Conservation (phyloP, 2,113 vertebrate genomes). For the Coptodon rendalli region DNA sequence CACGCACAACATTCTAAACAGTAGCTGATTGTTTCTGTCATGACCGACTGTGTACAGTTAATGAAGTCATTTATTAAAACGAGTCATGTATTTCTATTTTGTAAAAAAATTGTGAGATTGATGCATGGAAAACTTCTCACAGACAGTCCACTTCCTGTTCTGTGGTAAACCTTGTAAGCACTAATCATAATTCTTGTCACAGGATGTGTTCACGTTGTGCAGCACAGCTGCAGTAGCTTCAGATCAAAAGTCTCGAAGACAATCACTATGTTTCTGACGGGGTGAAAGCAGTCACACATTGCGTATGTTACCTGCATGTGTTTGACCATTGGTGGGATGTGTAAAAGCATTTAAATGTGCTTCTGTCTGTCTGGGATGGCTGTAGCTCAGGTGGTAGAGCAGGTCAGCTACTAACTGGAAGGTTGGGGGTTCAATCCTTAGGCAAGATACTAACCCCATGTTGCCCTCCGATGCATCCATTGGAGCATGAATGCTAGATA, state of each 20-base stretch:
- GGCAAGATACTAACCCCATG: not conserved
- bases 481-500: not conserved
- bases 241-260: not conserved
- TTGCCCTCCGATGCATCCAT: not conserved
- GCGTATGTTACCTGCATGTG: not conserved
- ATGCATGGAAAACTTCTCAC: not conserved
- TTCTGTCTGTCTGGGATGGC: not conserved
- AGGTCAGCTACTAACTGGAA: not conserved
- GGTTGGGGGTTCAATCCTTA: not conserved
- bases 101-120: not conserved
- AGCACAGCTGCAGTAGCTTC: not conserved
- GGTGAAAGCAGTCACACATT: not conserved
- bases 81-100: not conserved
- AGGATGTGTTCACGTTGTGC: not conserved
- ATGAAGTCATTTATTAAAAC: not conserved
- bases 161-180: not conserved
- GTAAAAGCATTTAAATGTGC: not conserved
- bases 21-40: not conserved
- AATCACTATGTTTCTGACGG: not conserved
- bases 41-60: not conserved
- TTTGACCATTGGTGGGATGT: not conserved
- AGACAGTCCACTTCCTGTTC: not conserved
- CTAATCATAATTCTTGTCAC: not conserved
- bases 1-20: not conserved
- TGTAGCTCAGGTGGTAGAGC: not conserved